phyloP scores from a whole-genome alignment of 2,113 vertebrate genomes.

The Pseudorhombus dupliciocellatus region DNA sequence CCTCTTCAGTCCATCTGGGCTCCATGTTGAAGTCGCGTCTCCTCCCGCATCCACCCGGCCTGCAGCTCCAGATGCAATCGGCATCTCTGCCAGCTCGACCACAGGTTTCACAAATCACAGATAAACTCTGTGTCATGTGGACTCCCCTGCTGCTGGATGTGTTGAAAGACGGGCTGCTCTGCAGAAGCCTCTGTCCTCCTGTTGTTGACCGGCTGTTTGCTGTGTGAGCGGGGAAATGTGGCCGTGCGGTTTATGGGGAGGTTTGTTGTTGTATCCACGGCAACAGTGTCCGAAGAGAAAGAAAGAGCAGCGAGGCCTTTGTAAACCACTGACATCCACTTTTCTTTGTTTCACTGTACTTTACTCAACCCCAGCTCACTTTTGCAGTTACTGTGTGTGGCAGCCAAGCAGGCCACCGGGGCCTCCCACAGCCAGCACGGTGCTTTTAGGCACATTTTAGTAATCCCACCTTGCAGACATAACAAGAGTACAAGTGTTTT shows the following conservation, averaged over 20 bases:
- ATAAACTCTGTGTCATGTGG: slow-evolving; percentile 18
- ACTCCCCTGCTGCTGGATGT: not conserved
- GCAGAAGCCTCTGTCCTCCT: not conserved
- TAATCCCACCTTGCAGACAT: too few species aligned
- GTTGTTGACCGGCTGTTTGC: slow-evolving; percentile 19
- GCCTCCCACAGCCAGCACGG: too few species aligned
- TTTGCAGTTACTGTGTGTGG: too few species aligned
- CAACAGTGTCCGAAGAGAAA: slow-evolving; percentile 60
- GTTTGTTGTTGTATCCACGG: slow-evolving; percentile 81
- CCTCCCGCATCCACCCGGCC: slow-evolving; percentile 56
- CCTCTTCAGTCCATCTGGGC: slow-evolving; percentile 54
- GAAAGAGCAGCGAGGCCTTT: not conserved
- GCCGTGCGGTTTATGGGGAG: slow-evolving; percentile 26
- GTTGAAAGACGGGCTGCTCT: slow-evolving; percentile 6
- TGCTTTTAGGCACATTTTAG: too few species aligned
- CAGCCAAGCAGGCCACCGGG: too few species aligned
- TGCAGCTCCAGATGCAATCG: slow-evolving; percentile 70
- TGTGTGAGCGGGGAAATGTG: slow-evolving; percentile 31
- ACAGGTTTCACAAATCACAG: slow-evolving; percentile 20
- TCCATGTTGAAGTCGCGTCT: slow-evolving; percentile 47
- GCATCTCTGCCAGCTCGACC: slow-evolving; percentile 60
- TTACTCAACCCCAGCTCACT: not conserved
- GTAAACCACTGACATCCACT: slow-evolving; percentile 1
- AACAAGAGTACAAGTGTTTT: too few species aligned
- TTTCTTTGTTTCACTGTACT: not conserved